A percentile compares a stretch with the other conserved stretches of the same genome.
Conservation (phyloP, 2,888 invertebrate genomes). For the Cetonia aurata region DNA sequence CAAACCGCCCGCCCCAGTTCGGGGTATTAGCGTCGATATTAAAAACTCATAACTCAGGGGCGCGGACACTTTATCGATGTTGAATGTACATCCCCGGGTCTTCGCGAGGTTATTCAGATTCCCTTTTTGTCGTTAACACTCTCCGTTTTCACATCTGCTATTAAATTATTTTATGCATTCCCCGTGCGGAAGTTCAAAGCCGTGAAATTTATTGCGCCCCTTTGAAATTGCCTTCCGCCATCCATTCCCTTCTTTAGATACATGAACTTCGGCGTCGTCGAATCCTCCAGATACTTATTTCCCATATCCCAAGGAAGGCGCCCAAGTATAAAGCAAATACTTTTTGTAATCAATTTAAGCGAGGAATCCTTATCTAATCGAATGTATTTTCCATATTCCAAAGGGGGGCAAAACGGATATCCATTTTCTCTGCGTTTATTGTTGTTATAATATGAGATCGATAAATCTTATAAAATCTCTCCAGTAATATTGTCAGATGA, state of each 20-base stretch:
- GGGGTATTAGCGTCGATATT: constrained; percentile 60
- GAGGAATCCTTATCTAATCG: constrained; percentile 9
- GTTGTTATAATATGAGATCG: no score
- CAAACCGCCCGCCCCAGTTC: constrained; percentile 7
- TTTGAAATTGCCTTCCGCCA: constrained; percentile 31
- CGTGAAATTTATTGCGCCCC: constrained; percentile 33
- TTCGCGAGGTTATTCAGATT: constrained; percentile 39
- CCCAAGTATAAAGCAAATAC: constrained; percentile 9
- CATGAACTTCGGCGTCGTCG: constrained; percentile 8
- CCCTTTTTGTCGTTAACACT: constrained; percentile 41
- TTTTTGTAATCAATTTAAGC: constrained; percentile 21
- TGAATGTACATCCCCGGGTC: constrained; percentile 48
- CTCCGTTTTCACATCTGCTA: constrained; percentile 42
- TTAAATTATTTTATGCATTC: constrained; percentile 43
- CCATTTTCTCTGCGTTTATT: no score
- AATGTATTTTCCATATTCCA: background rate
- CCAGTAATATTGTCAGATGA: no score
- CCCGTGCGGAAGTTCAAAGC: constrained; percentile 33
- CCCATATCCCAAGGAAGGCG: constrained; percentile 14
- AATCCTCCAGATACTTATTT: constrained; percentile 19
- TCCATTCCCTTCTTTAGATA: background rate
- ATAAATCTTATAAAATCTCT: no score
- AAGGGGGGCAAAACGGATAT: no score
- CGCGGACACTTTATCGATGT: constrained; percentile 59
- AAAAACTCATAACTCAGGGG: constrained; percentile 61